These are phyloP conservation scores for Fopius arisanus DNA, from an alignment of 1,140 invertebrate genomes.

Conservation along the genomic window DNA sequence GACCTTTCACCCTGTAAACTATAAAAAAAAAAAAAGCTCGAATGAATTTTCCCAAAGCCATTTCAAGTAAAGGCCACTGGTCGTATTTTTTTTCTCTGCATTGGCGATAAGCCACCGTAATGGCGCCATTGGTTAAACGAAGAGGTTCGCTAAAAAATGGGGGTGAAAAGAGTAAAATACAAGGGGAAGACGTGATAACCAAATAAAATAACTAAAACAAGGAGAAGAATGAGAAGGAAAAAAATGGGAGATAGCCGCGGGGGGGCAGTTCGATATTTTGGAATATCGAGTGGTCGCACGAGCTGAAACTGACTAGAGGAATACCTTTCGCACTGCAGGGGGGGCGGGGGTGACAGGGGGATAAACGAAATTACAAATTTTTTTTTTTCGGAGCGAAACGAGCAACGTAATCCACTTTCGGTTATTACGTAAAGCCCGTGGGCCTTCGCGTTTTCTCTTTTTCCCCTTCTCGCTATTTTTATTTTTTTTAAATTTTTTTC, in stretches of 20 bases:
- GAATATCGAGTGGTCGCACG: constrained; percentile 4
- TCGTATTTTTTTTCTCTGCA: constrained; percentile 9
- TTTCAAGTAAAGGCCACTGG: neutral
- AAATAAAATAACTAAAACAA: neutral
- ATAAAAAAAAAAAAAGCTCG: constrained; percentile 11
- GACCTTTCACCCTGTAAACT: neutral
- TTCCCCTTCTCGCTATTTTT: neutral
- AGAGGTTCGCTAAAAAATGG: neutral
- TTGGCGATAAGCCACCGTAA: constrained; percentile 17
- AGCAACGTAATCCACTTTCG: constrained; percentile 5
- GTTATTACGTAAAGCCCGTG: constrained; percentile 12
- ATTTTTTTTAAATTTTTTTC: neutral
- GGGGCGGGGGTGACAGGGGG: neutral
- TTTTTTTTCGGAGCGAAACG: neutral
- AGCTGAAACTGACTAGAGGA: neutral
- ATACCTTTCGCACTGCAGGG: neutral
- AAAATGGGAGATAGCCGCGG: neutral
- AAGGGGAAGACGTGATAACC: neutral
- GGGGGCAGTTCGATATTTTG: constrained; percentile 11
- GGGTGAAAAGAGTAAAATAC: neutral
- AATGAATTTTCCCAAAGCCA: constrained; percentile 13
- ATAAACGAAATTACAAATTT: constrained; percentile 2
- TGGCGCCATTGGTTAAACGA: constrained; percentile 10
- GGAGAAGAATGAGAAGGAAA: neutral
- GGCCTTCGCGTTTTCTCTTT: neutral